Base-by-base conservation (phyloP, 2,888 invertebrate genomes). In the Ferdinandea cuprea region DNA sequence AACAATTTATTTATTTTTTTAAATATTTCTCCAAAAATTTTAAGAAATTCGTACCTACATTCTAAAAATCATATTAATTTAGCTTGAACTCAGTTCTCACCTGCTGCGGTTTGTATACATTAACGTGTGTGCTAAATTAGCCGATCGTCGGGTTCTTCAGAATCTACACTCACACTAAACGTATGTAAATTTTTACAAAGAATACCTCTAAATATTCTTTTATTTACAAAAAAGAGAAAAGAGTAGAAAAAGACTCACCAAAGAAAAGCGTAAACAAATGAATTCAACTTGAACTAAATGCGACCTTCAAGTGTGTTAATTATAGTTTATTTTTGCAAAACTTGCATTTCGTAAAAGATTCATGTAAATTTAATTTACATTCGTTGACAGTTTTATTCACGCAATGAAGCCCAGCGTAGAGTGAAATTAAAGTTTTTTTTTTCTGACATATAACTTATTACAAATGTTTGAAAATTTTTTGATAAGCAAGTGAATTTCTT, bases 181-280 rank as follows among this genome's bases (percentile, higher is more conserved):
- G 6, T 2, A 58, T 72, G 30, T 54, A 63, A 37, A 73, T 65
- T 56, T n/a, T 30, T 21, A 21, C 35, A 30, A 19, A 46, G 30
- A 56, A 65, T 44, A 63, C 72, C 25, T 30, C 25, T 63, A 9
- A 35, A 35, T 46, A 30, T 56, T 46, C 11, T 72, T 52, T 30
- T 46, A 17, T 48, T 61, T 61, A 68, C 32, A 58, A 25, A 48
- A 46, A n/a, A n/a, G n/a, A n/a, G n/a, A n/a, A n/a, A n/a, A n/a
- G n/a, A n/a, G n/a, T n/a, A n/a, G 30, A 63, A 37, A 19, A 40
- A 46, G n/a, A 42, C 32, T 5, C 44, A 11, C 50, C 8, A 30
- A 63, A 56, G 19, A 32, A 40, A 54, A 50, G 37, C 13, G 59
- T 59, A 50, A 37, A 50, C 50, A 50, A 50, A 35, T 63, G 37